Evolutionary conservation across 1,140 invertebrate species (phyloP), one percentile per base, ranked within the genome.

Genomic region (Ceratosolen fusciceps): DNA sequence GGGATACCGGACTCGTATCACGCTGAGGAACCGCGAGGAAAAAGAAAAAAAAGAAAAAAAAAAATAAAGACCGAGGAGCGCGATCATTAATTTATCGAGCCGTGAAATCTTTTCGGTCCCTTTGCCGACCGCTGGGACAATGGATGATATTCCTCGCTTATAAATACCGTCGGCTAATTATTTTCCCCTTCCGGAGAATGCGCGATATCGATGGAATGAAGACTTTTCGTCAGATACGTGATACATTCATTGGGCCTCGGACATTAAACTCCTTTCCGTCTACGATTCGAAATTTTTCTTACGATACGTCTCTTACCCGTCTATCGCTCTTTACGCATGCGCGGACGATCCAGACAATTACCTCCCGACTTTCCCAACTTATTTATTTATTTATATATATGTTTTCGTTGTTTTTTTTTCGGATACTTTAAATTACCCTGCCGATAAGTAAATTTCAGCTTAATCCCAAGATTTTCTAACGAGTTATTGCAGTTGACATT

Each of bases 81-180:
- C 70, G 56, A 24, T 78, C 72, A 78, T 78, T 72, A 39, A 78
- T 78, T 78, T 78, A 78, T 78, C 76, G 56, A 26, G 10, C 19
- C 14, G 49, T 24, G 67, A 77, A 77, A 78, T 72, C 76, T 78
- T n/a, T 12, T 19, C 52, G 54, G 54, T 37, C n/a, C 47, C 58
- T 74, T 77, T 70, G 39, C 39, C 52, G 71, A 37, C 2, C 14
- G 0, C 2, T 5, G 37, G 31, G 29, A 76, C 74, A 76, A 76
- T 76, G 74, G 74, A 68, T 68, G 19, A 76, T 67, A 37, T n/a
- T 65, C 31, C 16, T n/a, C 21, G 26, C 70, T 37, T 65, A 9
- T 37, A 37, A 65, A 65, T 65, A 65, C 4, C 2, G 8, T 37
- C 0, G 14, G 24, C 1, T 62, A 24, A 74, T 62, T 74, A 39